phyloP scores from a whole-genome alignment of 35 echinoderm and acorn worm species.

The Apostichopus californicus region DNA sequence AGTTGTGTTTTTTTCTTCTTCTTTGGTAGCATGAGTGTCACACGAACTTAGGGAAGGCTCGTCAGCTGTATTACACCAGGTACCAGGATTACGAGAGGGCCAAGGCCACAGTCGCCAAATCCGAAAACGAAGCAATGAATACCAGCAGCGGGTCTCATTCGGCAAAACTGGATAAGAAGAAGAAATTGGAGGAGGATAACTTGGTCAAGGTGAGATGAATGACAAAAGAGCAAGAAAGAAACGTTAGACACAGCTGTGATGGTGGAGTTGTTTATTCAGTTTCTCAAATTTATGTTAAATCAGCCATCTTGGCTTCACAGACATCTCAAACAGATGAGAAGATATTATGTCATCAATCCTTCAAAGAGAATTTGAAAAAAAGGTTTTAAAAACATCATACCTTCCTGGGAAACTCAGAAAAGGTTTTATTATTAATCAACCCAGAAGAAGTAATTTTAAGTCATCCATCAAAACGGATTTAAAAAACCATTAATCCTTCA shows the following conservation, averaged over 20 bases:
- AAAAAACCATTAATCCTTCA: too few species aligned
- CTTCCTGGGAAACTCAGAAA: too few species aligned
- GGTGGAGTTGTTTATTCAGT: too few species aligned
- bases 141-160: constrained; percentile 60
- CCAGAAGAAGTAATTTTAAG: too few species aligned
- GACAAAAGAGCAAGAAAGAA: neutral
- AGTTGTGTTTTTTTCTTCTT: neutral
- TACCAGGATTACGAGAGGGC: constrained; percentile 86
- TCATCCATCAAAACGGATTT: too few species aligned
- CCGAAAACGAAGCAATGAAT: constrained; percentile 68
- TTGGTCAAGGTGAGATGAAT: constrained; percentile 63
- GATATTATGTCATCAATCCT: too few species aligned
- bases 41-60: constrained; percentile 78
- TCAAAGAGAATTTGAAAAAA: too few species aligned
- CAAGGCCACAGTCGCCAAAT: constrained; percentile 62
- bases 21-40: constrained; percentile 69
- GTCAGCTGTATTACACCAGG: constrained; percentile 78
- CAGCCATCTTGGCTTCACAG: too few species aligned
- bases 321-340: too few species aligned
- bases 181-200: constrained; percentile 79
- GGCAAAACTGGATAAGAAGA: constrained; percentile 90
- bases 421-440: too few species aligned
- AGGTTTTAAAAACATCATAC: too few species aligned
- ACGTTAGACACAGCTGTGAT: neutral
- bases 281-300: too few species aligned